Conservation (phyloP, 64 coral and sea anemone species). For the Dendrophyllia cribrosa region DNA sequence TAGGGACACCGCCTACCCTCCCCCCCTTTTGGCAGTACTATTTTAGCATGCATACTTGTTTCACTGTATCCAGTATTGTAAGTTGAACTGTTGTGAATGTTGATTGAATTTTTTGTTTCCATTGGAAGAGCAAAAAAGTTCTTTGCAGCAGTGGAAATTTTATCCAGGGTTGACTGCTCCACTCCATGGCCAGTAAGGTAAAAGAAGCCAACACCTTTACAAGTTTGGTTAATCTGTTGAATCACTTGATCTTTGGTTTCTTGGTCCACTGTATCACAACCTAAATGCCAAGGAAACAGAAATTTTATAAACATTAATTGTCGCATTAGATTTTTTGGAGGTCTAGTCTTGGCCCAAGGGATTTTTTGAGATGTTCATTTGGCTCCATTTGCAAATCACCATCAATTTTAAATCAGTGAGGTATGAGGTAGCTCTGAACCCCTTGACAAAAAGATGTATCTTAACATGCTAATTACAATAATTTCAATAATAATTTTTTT, state of each 20-base stretch:
- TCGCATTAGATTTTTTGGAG: too few species aligned
- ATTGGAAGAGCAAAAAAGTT: constrained; percentile 15
- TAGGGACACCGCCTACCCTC: too few species aligned
- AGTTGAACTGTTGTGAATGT: background rate
- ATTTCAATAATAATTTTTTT: too few species aligned
- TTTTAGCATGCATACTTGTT: background rate
- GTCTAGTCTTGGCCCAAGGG: too few species aligned
- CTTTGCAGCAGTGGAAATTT: background rate
- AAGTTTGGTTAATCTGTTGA: constrained; percentile 13
- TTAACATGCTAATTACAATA: too few species aligned
- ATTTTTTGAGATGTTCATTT: too few species aligned
- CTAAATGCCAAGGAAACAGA: background rate
- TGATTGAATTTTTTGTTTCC: constrained; percentile 1
- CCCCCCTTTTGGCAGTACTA: too few species aligned
- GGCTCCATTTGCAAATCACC: too few species aligned
- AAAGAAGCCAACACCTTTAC: constrained; percentile 28
- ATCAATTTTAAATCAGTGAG: too few species aligned
- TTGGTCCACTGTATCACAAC: background rate
- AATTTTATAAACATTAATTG: too few species aligned
- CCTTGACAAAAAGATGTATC: too few species aligned
- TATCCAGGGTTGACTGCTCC: background rate
- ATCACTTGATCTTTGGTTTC: background rate
- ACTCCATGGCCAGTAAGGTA: constrained; percentile 24
- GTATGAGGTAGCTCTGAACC: too few species aligned
- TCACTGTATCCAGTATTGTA: background rate